Conservation (phyloP, 1,140 invertebrate species). For the Eriosoma lanigerum region DNA sequence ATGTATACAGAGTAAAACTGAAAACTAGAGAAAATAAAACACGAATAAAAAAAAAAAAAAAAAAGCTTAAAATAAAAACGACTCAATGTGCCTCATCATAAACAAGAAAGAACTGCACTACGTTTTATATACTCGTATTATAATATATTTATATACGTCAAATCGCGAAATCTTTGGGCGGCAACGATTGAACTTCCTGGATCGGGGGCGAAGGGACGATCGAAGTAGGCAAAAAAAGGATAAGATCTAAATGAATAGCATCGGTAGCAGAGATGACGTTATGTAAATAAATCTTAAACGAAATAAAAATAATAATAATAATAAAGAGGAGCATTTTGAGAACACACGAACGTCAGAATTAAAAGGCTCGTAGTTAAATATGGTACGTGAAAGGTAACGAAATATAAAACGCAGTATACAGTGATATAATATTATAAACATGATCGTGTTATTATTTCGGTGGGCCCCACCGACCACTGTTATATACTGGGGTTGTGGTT, state of each 20-base stretch:
- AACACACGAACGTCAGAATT: conserved; percentile 11
- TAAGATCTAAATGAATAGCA: too few species aligned
- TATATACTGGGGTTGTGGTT: background rate
- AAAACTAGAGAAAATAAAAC: too few species aligned
- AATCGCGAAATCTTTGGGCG: background rate
- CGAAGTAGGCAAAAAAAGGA: too few species aligned
- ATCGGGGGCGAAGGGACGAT: too few species aligned
- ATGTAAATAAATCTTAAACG: conserved; percentile 16
- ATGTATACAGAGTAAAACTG: too few species aligned
- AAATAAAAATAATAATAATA: conserved; percentile 24
- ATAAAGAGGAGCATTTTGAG: conserved; percentile 19
- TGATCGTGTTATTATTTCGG: background rate
- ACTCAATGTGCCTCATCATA: too few species aligned
- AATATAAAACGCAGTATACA: conserved; percentile 18
- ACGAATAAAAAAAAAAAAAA: too few species aligned
- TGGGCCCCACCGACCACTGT: background rate
- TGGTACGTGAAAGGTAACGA: conserved; percentile 15
- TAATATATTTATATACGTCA: too few species aligned
- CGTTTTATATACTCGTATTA: too few species aligned
- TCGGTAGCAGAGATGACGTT: background rate
- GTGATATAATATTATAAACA: background rate
- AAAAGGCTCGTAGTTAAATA: too few species aligned
- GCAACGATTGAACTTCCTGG: background rate
- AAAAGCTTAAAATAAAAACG: too few species aligned
- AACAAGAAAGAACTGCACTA: too few species aligned